Base-by-base conservation (phyloP, 2,888 invertebrate genomes). In the Cheilosia vernalis region DNA sequence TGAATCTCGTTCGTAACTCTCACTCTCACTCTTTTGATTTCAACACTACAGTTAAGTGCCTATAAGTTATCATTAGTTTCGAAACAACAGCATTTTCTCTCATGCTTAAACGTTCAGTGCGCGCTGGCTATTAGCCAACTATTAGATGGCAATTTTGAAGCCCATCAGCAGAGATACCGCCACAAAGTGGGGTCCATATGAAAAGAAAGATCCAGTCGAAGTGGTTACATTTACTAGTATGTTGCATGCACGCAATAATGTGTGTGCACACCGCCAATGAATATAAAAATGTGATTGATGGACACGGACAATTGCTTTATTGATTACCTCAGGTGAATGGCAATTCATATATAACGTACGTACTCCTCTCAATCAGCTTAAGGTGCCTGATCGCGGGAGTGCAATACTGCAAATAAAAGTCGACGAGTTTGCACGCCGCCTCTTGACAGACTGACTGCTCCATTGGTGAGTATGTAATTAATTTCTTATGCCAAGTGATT, bases 261-360 rank as follows among this genome's bases (percentile, higher is more conserved):
- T 42, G 10, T 10, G 17, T 24, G 15, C 15, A 44, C 19, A 17
- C 61, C 37, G 82, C 70, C 53, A 77, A 70, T 73, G 73, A 63
- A 78, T 60, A 60, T 61, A 55, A 40, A 82, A 66, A 63, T 44
- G 17, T 79, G 83, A 84, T 79, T 84, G 79, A 84, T 84, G 56
- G 73, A 74, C 73, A 84, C 74, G 63, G 73, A 74, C 53, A 66
- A 74, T 69, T 69, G 63, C 63, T 53, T 67, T 27, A 83, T 63
- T 79, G 79, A 79, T 79, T 73, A 69, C 79, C 69, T 79, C 58
- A 74, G 74, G 63, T 84, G 83, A 60, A 78, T 61, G 73, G 55
- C 24, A 42, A 47, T 44, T 53, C 47, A 30, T 27, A 78, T 40
- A n/a, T n/a, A n/a, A n/a, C n/a, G n/a, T n/a, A 74, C 73, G 55